Conservation (phyloP, 1,140 invertebrate genomes). For the Solen grandis region DNA sequence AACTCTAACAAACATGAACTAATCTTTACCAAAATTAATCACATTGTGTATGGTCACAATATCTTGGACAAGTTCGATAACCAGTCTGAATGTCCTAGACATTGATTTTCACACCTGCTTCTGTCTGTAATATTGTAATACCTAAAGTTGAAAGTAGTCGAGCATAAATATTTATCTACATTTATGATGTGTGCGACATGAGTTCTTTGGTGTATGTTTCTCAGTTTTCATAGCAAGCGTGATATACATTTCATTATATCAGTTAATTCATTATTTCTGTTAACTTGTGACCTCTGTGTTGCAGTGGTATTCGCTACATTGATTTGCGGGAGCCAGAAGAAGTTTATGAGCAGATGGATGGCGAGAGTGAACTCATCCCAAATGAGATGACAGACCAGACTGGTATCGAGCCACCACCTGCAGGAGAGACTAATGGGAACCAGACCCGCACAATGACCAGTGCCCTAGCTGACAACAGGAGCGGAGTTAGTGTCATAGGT, state of each 20-base stretch:
- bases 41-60: no score
- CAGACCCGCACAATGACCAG: constrained; percentile 7
- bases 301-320: constrained; percentile 41
- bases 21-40: no score
- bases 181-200: neutral
- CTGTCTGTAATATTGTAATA: neutral
- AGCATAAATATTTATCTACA: neutral
- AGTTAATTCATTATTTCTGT: no score
- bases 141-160: neutral
- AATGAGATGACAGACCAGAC: constrained; percentile 25
- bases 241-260: no score
- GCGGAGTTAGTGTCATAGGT: constrained; percentile 27
- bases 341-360: constrained; percentile 16
- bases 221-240: neutral
- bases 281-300: no score
- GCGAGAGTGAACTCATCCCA: constrained; percentile 27
- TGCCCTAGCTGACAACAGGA: no score
- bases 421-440: constrained; percentile 33
- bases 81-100: no score
- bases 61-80: no score
- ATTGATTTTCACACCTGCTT: neutral
- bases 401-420: constrained; percentile 19
- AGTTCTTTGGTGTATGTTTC: neutral
- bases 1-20: no score
- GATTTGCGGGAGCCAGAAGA: constrained; percentile 11